Percentiles rank a stretch among this genome's conserved stretches.
These are phyloP conservation scores for Trinectes maculatus DNA, from an alignment of 2,113 vertebrate species.

Conservation along the genomic window DNA sequence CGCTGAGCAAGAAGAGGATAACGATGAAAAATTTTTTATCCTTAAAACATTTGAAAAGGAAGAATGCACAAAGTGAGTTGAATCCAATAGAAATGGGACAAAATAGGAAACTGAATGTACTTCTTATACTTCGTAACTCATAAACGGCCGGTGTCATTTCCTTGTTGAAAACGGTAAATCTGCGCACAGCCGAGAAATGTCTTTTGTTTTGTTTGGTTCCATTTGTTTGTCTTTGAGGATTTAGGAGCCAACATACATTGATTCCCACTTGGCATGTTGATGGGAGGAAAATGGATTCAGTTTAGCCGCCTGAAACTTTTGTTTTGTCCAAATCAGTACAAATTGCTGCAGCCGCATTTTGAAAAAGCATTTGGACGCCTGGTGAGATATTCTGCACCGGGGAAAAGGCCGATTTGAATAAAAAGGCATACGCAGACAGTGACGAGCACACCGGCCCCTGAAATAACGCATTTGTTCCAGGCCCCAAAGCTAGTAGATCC, in stretches of 20 bases:
- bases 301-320: conserved; percentile 5
- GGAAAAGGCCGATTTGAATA: not conserved
- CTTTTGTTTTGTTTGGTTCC: not conserved
- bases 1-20: not conserved
- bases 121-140: too few species aligned
- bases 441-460: not conserved
- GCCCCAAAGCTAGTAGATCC: conserved; percentile 1
- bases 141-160: too few species aligned
- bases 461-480: conserved; percentile 26
- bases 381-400: conserved; percentile 12
- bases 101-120: not conserved
- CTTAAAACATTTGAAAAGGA: not conserved
- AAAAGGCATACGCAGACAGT: not conserved
- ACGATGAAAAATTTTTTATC: too few species aligned
- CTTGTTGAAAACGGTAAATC: too few species aligned
- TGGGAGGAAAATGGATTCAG: conserved; percentile 29
- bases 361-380: conserved; percentile 25
- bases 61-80: not conserved
- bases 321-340: conserved; percentile 38
- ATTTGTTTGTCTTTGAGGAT: conserved; percentile 14
- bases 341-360: conserved; percentile 30
- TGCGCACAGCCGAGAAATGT: too few species aligned
- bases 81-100: not conserved
- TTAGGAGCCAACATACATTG: conserved; percentile 19
- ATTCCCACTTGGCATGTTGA: conserved; percentile 47